Base-by-base conservation (phyloP, 2,113 vertebrate genomes). In the Polypterus senegalus region DNA sequence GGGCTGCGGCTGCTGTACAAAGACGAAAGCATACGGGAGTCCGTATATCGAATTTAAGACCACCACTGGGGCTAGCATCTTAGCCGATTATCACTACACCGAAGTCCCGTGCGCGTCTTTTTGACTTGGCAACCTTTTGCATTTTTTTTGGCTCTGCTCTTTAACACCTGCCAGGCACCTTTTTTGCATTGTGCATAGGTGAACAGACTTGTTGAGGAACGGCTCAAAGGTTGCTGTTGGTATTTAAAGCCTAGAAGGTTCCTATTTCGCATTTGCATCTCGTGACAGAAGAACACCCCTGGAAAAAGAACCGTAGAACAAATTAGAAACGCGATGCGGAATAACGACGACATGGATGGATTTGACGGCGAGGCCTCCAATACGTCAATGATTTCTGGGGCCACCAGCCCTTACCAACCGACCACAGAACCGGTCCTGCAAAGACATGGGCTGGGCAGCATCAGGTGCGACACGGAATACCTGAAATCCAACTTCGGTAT, bases 351-450 rank as follows among this genome's bases (percentile, higher is more conserved):
- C 70, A 73, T 88, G 67, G 93, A 96, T 75, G 91, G 90, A 65
- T 96, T 94, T 80, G 92, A 94, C 69, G 92, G 89, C 61, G 93
- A 93, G 86, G 94, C 92, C 82, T 94, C 93, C 81, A 92, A 91
- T 84, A 88, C 89, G 60, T 94, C 93, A 78, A 96, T 97, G 93
- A 94, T 97, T 77, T 92, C 92, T 59, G 94, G 92, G 70, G 90
- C 89, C 67, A 92, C 85, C 77, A 97, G 94, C 63, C 94, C 94
- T 4, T 98, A 98, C 73, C 94, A 97, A 69, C 91, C 94, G 76
- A 96, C 94, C 73, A 96, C 93, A 1, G 94, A 97, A 83, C 93
- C 93, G 63, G 93, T 97, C 66, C 82, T 79, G 53, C 73, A 88
- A 61, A 79, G 84, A 71, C 83, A 74, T 65, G 82, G 90, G 47